phyloP scores from a whole-genome alignment of 2,113 vertebrate genomes.

The Petrocephalus microphthalmus region DNA sequence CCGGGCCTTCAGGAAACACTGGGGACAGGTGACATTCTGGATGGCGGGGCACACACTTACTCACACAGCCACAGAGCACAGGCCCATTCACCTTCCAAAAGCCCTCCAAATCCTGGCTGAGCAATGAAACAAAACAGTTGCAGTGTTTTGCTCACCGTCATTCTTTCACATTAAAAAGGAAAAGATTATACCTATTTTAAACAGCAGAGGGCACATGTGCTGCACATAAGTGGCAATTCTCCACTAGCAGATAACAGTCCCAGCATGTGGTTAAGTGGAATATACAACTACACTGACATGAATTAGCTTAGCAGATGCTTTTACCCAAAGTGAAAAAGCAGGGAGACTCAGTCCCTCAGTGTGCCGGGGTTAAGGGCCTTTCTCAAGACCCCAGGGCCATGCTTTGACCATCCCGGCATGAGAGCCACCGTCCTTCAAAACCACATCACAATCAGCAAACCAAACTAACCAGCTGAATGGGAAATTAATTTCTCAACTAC shows the following conservation, averaged over 20 bases:
- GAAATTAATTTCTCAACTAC: neutral
- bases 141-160: too few species aligned
- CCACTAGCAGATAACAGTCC: neutral
- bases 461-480: neutral
- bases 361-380: neutral
- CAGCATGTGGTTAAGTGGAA: neutral
- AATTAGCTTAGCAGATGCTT: neutral
- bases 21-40: neutral
- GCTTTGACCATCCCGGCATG: neutral
- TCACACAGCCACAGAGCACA: neutral
- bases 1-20: neutral
- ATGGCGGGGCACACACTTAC: neutral
- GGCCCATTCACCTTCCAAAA: neutral
- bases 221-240: neutral
- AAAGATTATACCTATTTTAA: neutral
- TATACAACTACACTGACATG: neutral
- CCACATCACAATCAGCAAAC: neutral
- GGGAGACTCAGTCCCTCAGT: neutral
- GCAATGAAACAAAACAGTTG: neutral
- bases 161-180: neutral
- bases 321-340: neutral
- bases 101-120: neutral
- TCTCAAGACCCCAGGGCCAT: neutral
- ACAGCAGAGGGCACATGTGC: neutral
- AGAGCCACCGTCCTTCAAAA: neutral